These are phyloP conservation scores for Gryon sp. DNA, from an alignment of 1,140 invertebrate species.

Conservation along the genomic window DNA sequence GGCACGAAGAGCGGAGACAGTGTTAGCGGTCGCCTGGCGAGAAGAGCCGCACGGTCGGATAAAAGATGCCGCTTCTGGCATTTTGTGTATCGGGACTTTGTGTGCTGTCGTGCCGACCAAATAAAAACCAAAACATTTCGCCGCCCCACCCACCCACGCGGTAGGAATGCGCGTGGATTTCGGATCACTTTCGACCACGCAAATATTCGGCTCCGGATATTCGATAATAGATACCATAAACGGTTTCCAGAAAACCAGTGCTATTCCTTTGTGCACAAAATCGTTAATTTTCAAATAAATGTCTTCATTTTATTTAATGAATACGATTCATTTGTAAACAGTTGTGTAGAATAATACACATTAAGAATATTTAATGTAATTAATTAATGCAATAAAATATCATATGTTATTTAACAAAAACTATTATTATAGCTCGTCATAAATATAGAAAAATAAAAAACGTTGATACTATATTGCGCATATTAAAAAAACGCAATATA, in stretches of 20 bases:
- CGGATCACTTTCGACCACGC: conserved; percentile 32
- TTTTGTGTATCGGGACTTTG: conserved; percentile 74
- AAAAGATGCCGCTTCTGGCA: conserved; percentile 78
- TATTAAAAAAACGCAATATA: too few species aligned
- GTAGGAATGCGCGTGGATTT: conserved; percentile 52
- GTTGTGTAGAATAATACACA: too few species aligned
- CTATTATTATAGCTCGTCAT: too few species aligned
- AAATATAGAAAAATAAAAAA: too few species aligned
- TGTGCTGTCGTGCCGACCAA: conserved; percentile 51
- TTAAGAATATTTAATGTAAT: too few species aligned
- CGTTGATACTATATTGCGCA: too few species aligned
- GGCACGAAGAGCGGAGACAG: conserved; percentile 26
- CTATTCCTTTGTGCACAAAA: too few species aligned
- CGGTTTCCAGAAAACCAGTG: conserved; percentile 16
- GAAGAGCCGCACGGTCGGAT: conserved; percentile 68
- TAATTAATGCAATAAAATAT: too few species aligned
- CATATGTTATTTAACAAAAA: too few species aligned
- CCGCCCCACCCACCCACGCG: conserved; percentile 57
- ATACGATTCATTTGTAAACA: too few species aligned
- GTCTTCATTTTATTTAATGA: too few species aligned
- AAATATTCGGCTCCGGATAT: conserved; percentile 11
- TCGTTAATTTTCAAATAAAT: too few species aligned
- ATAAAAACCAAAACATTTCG: conserved; percentile 76
- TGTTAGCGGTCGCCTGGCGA: conserved; percentile 64
- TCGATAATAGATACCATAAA: conserved; percentile 38